phyloP scores from a whole-genome alignment of 2,797 vertebrate genomes.

The Astyanax mexicanus region DNA sequence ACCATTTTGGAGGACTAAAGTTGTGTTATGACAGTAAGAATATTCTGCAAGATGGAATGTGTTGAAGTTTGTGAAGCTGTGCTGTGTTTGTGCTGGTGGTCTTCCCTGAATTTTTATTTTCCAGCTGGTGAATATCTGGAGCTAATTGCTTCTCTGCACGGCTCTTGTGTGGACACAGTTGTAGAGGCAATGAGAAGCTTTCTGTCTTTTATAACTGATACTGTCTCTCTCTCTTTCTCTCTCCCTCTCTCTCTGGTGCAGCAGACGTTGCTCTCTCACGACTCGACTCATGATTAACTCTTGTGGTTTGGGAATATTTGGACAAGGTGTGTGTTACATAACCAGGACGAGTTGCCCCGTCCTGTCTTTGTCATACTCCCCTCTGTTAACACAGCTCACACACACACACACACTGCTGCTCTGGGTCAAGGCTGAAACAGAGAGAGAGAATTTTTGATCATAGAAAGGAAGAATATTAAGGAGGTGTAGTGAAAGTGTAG shows the following conservation, averaged over 20 bases:
- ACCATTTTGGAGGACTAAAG: too few relatives aligned
- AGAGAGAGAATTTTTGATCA: constrained; percentile 15
- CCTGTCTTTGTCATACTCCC: neutral
- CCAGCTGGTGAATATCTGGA: too few relatives aligned
- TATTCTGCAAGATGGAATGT: too few relatives aligned
- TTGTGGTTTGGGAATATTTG: constrained; percentile 7
- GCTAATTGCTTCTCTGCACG: too few relatives aligned
- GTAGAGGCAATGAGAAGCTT: too few relatives aligned
- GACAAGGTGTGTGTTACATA: constrained; percentile 30
- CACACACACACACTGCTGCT: neutral
- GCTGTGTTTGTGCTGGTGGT: neutral
- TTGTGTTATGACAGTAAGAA: too few relatives aligned
- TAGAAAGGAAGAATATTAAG: neutral
- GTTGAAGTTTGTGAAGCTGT: neutral
- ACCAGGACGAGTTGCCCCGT: neutral
- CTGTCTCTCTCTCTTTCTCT: neutral
- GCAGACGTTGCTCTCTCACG: neutral
- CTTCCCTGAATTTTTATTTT: neutral
- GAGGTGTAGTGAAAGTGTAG: neutral
- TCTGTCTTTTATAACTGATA: neutral
- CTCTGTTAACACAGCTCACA: neutral
- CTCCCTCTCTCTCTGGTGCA: neutral
- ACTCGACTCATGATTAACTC: neutral
- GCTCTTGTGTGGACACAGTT: too few relatives aligned
- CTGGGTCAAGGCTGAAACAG: neutral